phyloP scores from a whole-genome alignment of 2,888 invertebrate genomes.

The Lasioglossum vierecki region DNA sequence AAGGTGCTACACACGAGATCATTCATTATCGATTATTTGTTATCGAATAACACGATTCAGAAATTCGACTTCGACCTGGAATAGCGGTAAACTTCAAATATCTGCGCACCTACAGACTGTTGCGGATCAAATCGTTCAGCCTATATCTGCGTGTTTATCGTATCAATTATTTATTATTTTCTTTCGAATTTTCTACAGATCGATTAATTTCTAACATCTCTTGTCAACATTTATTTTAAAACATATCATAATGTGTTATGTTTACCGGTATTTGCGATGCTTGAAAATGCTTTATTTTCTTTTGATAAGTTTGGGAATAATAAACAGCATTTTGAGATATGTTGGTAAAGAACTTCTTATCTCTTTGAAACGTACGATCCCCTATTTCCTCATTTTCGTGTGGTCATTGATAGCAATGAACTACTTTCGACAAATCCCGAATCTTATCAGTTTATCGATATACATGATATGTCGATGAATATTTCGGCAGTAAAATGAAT shows the following conservation, averaged over 20 bases:
- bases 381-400: background rate
- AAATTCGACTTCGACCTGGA: slow-evolving; percentile 40
- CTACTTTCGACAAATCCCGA: slow-evolving; percentile 33
- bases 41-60: slow-evolving; percentile 43
- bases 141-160: background rate
- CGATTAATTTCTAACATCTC: background rate
- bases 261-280: background rate
- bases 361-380: background rate
- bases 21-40: slow-evolving; percentile 50
- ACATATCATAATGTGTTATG: background rate
- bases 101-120: background rate
- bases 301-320: background rate
- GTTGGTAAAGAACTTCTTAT: background rate
- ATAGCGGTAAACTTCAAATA: slow-evolving; percentile 47
- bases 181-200: background rate
- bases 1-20: slow-evolving; percentile 53
- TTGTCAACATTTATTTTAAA: background rate
- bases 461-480: slow-evolving; percentile 31
- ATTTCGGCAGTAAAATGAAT: slow-evolving; percentile 39
- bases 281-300: background rate
- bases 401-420: slow-evolving; percentile 21
- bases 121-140: background rate
- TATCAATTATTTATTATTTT: background rate
- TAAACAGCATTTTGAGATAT: background rate
- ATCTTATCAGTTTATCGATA: slow-evolving; percentile 56